Evolutionary conservation across 2,797 vertebrate genomes (phyloP).

Genomic region (Premnoplex brunnescens): DNA sequence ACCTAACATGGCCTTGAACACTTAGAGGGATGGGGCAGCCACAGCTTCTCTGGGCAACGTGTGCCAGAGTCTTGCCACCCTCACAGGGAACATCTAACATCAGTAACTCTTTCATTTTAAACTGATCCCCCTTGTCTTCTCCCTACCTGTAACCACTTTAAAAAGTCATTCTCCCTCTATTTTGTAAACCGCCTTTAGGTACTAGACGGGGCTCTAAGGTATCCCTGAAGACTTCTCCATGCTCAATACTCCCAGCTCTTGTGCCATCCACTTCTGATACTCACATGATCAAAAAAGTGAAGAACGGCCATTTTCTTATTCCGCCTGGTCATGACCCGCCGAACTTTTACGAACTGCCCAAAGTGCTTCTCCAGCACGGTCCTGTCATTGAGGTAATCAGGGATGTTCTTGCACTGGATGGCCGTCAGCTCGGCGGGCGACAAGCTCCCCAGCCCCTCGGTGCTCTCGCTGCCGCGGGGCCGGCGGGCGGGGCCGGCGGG

Average conservation of each 20-base stretch:
- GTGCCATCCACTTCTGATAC: neutral
- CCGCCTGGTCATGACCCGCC: constrained; percentile 78
- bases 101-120: neutral
- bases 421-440: constrained; percentile 76
- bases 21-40: neutral
- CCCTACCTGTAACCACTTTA: neutral
- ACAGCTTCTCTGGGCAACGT: neutral
- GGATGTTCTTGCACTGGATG: constrained; percentile 87
- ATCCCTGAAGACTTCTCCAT: neutral
- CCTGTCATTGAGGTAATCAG: constrained; percentile 81
- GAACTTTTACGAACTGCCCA: constrained; percentile 82
- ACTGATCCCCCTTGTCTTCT: neutral
- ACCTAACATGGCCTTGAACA: neutral
- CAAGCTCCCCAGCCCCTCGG: constrained; percentile 74
- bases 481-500: constrained; percentile 41
- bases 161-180: neutral
- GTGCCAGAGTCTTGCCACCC: neutral
- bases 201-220: neutral
- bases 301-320: constrained; percentile 82
- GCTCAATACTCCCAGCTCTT: neutral
- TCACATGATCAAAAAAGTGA: constrained; percentile 90
- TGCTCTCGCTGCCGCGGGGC: constrained; percentile 74
- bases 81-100: neutral
- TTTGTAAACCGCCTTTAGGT: neutral
- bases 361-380: constrained; percentile 84